Conservation (phyloP, 2,888 invertebrate species). For the Apotomis betuletana region DNA sequence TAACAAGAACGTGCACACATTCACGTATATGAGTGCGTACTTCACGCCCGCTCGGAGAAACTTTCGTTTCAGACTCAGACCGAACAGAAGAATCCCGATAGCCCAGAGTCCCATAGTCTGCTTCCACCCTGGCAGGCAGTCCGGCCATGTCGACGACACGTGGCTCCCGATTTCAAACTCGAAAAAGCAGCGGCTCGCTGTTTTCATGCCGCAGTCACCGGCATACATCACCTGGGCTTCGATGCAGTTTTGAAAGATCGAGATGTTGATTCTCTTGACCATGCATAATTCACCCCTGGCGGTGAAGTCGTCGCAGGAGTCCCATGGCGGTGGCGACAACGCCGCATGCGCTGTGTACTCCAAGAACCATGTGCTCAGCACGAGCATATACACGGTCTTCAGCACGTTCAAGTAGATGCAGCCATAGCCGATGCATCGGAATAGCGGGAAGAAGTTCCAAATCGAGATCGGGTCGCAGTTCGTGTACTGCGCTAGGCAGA, state of each 20-base stretch:
- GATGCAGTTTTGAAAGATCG: slow-evolving; percentile 72
- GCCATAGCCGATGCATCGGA: slow-evolving; percentile 66
- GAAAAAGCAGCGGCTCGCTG: slow-evolving; percentile 70
- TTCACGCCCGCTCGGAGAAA: slow-evolving; percentile 59
- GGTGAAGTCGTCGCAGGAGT: slow-evolving; percentile 62
- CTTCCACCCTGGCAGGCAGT: slow-evolving; percentile 64
- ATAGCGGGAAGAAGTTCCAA: slow-evolving; percentile 73
- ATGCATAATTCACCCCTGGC: slow-evolving; percentile 61
- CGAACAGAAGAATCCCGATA: slow-evolving; percentile 56
- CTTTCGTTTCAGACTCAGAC: slow-evolving; percentile 65
- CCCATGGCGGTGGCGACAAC: slow-evolving; percentile 71
- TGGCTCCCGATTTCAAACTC: slow-evolving; percentile 67
- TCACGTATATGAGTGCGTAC: slow-evolving; percentile 56
- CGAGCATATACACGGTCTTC: slow-evolving; percentile 63
- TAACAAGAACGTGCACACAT: slow-evolving; percentile 57
- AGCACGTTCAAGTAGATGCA: slow-evolving; percentile 60
- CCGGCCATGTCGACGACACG: slow-evolving; percentile 52
- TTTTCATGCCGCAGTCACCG: slow-evolving; percentile 72
- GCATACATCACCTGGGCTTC: slow-evolving; percentile 66
- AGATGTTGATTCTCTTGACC: slow-evolving; percentile 70
- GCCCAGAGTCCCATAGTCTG: slow-evolving; percentile 51
- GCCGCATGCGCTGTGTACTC: slow-evolving; percentile 67
- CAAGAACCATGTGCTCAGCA: slow-evolving; percentile 68
- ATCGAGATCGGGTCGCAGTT: slow-evolving; percentile 64
- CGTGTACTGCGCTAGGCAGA: slow-evolving; percentile 73